phyloP scores from a whole-genome alignment of 2,113 vertebrate genomes.

The Mus spicilegus region DNA sequence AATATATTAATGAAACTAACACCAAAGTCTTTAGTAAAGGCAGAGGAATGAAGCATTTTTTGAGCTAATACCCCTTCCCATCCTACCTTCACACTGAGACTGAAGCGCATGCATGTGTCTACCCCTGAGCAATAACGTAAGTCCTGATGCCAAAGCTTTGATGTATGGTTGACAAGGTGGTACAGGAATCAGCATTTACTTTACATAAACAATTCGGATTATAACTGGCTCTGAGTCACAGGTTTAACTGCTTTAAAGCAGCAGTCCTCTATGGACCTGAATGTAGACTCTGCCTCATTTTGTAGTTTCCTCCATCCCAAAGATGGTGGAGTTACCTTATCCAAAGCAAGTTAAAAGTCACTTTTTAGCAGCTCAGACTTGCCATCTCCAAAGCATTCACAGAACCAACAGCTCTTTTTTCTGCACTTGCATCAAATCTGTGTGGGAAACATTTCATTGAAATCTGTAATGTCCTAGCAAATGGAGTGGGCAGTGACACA shows the following conservation, averaged over 20 bases:
- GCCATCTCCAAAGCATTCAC: neutral
- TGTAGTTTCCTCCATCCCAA: neutral
- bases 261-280: neutral
- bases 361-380: neutral
- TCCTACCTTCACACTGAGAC: neutral
- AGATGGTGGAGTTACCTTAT: neutral
- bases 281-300: neutral
- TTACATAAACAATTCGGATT: neutral
- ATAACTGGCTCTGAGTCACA: neutral
- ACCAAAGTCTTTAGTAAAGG: neutral
- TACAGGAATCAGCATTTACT: neutral
- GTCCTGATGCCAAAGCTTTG: neutral
- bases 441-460: constrained; percentile 25
- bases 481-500: constrained; percentile 4
- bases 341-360: neutral
- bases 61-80: neutral
- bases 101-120: neutral
- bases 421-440: neutral
- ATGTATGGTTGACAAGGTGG: neutral
- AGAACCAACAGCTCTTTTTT: neutral
- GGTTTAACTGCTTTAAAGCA: neutral
- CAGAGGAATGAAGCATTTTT: neutral
- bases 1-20: neutral
- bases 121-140: neutral
- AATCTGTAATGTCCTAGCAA: constrained; percentile 16